Conservation (phyloP, 2,113 vertebrate species). For the Stegastes partitus region DNA sequence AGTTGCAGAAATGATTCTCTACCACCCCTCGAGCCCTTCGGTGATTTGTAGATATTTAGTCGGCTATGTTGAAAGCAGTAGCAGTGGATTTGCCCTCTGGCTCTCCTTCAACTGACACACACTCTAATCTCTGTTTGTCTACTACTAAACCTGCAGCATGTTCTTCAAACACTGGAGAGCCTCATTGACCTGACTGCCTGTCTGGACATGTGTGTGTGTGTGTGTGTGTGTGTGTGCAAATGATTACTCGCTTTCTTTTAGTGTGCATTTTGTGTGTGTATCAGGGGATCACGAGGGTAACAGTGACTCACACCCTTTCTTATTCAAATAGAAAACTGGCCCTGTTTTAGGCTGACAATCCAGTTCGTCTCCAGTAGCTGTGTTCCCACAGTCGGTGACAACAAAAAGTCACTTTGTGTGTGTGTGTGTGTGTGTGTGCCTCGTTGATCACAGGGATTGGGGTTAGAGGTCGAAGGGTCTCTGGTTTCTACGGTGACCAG, state of each 20-base stretch:
- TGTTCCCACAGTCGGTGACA: background rate
- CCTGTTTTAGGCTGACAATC: background rate
- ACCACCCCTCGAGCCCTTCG: too few species aligned
- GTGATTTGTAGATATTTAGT: background rate
- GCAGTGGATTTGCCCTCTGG: constrained; percentile 18
- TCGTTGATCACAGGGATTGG: constrained; percentile 32
- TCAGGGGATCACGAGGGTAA: background rate
- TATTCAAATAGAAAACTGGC: background rate
- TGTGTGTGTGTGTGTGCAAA: constrained; percentile 9
- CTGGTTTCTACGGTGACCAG: constrained; percentile 33
- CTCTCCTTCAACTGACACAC: constrained; percentile 24
- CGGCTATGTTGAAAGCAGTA: constrained; percentile 3
- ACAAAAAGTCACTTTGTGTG: constrained; percentile 18
- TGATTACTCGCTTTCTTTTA: background rate
- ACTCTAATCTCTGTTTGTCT: constrained; percentile 55
- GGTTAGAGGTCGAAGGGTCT: constrained; percentile 32
- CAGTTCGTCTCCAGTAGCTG: constrained; percentile 2
- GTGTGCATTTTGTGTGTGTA: background rate
- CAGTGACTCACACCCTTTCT: constrained; percentile 3
- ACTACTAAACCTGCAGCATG: constrained; percentile 13
- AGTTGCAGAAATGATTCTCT: background rate
- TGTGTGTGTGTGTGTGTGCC: background rate
- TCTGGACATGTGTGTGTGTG: constrained; percentile 23
- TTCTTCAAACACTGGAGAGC: constrained; percentile 57
- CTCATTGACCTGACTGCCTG: constrained; percentile 46